phyloP scores from a whole-genome alignment of 2,113 vertebrate species.

The Cygnus buccinator region DNA sequence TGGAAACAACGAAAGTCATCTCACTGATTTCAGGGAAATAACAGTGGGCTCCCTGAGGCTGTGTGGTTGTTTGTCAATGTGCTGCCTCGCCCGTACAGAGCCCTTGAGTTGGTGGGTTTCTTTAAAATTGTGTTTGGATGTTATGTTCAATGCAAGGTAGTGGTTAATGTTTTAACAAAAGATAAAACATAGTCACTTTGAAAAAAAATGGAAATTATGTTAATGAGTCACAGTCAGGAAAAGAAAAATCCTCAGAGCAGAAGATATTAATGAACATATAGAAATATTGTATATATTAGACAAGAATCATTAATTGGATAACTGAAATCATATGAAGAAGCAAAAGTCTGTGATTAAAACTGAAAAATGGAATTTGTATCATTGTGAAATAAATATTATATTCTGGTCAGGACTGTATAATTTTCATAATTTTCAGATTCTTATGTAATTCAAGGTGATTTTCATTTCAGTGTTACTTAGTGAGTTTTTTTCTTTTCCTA shows the following conservation, averaged over 20 bases:
- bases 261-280: neutral
- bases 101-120: neutral
- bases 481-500: neutral
- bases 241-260: neutral
- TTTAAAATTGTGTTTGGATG: neutral
- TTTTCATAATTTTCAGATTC: neutral
- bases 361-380: neutral
- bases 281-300: neutral
- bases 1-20: neutral
- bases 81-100: neutral
- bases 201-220: neutral
- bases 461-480: neutral
- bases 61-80: neutral
- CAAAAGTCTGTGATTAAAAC: neutral
- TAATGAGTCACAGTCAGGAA: neutral
- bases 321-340: neutral
- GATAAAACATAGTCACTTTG: neutral
- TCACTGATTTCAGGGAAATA: neutral
- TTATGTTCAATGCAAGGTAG: too few relatives aligned
- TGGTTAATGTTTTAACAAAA: neutral
- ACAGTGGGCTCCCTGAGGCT: neutral
- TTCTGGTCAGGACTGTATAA: neutral
- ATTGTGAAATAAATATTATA: neutral
- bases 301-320: neutral
- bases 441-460: neutral